These are phyloP conservation scores for Cynopterus brachyotis DNA, from an alignment of 2,113 vertebrate species.

Conservation along the genomic window DNA sequence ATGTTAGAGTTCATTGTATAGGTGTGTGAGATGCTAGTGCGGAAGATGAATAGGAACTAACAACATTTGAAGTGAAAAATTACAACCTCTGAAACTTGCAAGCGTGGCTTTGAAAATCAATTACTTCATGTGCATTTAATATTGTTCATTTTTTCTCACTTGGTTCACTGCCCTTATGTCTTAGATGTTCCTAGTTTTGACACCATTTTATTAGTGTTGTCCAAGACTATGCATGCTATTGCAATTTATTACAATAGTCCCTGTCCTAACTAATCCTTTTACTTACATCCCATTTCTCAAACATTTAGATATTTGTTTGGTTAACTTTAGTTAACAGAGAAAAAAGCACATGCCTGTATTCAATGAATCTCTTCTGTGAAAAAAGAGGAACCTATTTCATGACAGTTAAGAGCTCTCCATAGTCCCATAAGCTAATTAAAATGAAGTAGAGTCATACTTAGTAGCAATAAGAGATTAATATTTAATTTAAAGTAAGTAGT, in stretches of 20 bases:
- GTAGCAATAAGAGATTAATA: slow-evolving; percentile 18
- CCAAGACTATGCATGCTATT: neutral
- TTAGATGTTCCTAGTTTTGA: neutral
- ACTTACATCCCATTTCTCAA: neutral
- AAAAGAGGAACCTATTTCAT: neutral
- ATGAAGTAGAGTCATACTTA: slow-evolving; percentile 4
- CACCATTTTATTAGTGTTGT: neutral
- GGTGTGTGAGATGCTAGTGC: neutral
- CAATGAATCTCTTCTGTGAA: neutral
- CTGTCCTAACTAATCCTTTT: neutral
- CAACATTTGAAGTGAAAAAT: neutral
- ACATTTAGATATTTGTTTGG: neutral
- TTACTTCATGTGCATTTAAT: neutral
- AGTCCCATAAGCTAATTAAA: neutral
- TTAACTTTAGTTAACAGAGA: neutral
- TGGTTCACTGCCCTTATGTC: neutral
- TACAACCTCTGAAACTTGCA: neutral
- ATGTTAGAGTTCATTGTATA: neutral
- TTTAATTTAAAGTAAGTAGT: slow-evolving; percentile 36
- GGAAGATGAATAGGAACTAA: neutral
- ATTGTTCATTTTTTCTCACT: neutral
- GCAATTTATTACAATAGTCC: neutral
- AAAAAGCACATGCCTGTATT: neutral
- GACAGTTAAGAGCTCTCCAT: neutral
- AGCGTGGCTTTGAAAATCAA: neutral